phyloP scores from a whole-genome alignment of 35 echinoderm and acorn worm genomes.

The Patiria miniata region DNA sequence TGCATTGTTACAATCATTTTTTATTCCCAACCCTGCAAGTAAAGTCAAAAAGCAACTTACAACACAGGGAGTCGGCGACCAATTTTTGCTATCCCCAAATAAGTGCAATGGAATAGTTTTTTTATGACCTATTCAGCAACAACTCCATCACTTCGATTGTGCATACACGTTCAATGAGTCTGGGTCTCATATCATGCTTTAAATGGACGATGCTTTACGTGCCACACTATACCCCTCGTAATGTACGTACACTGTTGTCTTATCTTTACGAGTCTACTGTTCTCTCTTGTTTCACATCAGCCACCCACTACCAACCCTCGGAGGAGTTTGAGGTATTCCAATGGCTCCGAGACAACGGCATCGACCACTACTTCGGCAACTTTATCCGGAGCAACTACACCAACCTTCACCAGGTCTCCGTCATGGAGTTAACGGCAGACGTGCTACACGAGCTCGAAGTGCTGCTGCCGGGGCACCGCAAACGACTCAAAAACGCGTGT shows the following conservation, averaged over 20 bases:
- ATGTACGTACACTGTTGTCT: background rate
- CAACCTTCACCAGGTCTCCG: conserved; percentile 57
- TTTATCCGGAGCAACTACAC: conserved; percentile 76
- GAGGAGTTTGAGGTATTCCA: conserved; percentile 78
- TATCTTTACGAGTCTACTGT: background rate
- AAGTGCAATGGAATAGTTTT: too few species aligned
- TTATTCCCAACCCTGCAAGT: too few species aligned
- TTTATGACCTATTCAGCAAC: too few species aligned
- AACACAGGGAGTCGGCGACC: too few species aligned
- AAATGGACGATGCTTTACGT: too few species aligned
- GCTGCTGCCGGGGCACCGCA: conserved; percentile 78
- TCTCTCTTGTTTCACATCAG: conserved; percentile 48
- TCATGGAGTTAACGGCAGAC: conserved; percentile 69
- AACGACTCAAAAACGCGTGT: conserved; percentile 80
- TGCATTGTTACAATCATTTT: too few species aligned
- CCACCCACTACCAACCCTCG: conserved; percentile 63
- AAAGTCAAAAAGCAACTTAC: too few species aligned
- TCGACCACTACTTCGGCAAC: conserved; percentile 89
- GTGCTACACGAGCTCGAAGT: conserved; percentile 87
- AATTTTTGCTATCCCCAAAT: too few species aligned
- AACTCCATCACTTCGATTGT: too few species aligned
- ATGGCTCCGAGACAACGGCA: conserved; percentile 78
- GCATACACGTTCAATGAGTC: too few species aligned
- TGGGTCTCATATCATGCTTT: too few species aligned
- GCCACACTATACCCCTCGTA: too few species aligned